Evolutionary conservation across 2,113 vertebrate genomes (phyloP).

Genomic region (Oceanites oceanicus): DNA sequence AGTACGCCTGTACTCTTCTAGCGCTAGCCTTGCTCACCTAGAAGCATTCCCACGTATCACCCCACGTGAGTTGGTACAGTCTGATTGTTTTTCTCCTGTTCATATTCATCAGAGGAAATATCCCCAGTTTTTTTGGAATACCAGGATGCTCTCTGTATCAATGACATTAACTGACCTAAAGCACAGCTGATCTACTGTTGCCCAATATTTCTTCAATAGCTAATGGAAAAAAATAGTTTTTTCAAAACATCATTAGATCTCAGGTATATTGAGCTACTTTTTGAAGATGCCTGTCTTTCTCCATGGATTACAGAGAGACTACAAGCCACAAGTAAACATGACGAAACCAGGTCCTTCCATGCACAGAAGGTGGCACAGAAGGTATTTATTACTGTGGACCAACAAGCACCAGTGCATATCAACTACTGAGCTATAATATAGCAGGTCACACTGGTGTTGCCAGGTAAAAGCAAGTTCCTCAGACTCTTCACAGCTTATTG

Average conservation of each 20-base stretch:
- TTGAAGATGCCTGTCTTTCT: neutral
- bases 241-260: neutral
- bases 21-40: neutral
- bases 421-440: neutral
- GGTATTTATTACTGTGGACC: neutral
- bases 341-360: neutral
- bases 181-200: neutral
- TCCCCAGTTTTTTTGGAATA: neutral
- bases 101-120: neutral
- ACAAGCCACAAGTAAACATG: neutral
- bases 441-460: neutral
- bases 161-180: neutral
- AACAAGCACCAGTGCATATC: neutral
- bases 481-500: neutral
- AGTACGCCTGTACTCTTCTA: neutral
- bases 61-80: rapidly evolving
- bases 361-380: neutral
- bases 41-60: neutral
- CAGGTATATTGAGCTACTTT: neutral
- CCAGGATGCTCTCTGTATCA: neutral
- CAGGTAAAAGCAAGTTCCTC: neutral
- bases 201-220: neutral
- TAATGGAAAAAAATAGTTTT: neutral
- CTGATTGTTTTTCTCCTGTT: neutral
- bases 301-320: neutral